These are phyloP conservation scores for Pygmarrhopalites habei DNA, from an alignment of 1,140 invertebrate genomes.

Conservation along the genomic window DNA sequence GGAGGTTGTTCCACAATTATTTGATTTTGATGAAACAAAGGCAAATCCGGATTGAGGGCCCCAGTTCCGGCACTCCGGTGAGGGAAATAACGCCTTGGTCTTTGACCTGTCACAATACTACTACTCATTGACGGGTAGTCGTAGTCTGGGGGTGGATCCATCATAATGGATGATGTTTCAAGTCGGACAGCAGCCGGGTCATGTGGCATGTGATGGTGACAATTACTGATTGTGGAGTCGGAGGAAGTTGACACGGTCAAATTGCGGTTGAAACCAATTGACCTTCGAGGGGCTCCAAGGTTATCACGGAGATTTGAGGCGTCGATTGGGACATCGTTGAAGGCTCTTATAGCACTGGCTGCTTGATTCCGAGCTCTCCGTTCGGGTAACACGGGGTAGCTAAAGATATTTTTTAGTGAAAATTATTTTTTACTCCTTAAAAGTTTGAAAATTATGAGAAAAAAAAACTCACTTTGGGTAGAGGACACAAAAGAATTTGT, in stretches of 20 bases:
- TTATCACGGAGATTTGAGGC: neutral
- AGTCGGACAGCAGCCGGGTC: no score
- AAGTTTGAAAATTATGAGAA: neutral
- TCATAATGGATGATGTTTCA: no score
- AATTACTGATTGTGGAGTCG: no score
- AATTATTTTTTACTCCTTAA: neutral
- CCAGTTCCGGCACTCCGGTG: neutral
- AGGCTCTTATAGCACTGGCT: neutral
- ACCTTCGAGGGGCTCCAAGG: neutral
- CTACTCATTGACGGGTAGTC: no score
- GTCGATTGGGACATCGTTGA: slow-evolving; percentile 4
- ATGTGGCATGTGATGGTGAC: no score
- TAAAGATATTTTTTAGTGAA: no score
- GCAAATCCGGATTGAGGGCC: neutral
- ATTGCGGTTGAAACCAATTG: no score
- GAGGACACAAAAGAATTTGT: slow-evolving; percentile 13
- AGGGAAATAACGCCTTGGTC: slow-evolving; percentile 4
- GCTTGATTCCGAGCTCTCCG: neutral
- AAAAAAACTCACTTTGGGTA: slow-evolving; percentile 6
- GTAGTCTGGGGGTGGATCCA: no score
- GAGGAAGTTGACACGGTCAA: no score
- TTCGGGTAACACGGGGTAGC: slow-evolving; percentile 8
- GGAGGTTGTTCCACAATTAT: neutral
- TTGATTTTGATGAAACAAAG: neutral
- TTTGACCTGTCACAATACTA: neutral